Percentiles rank a stretch among this genome's conserved stretches.
These are phyloP conservation scores for Notodonta dromedarius DNA, from an alignment of 2,888 invertebrate genomes.

Conservation along the genomic window DNA sequence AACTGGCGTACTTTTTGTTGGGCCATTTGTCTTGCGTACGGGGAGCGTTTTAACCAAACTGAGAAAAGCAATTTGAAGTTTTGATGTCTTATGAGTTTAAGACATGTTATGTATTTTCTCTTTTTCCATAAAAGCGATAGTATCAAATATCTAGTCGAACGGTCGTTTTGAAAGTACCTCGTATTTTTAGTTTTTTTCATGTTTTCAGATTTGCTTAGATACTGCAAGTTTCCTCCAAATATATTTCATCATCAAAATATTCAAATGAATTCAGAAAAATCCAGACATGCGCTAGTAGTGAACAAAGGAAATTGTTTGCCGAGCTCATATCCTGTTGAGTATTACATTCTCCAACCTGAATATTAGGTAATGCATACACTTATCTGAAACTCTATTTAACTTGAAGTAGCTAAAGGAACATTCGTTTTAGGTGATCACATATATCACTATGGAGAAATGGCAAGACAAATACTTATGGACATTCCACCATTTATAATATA, in stretches of 20 bases:
- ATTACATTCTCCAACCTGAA: too few relatives aligned
- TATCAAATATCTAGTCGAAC: too few relatives aligned
- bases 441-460: too few relatives aligned
- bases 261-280: background rate
- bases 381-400: too few relatives aligned
- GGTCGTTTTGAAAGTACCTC: too few relatives aligned
- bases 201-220: too few relatives aligned
- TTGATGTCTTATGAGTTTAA: constrained; percentile 35
- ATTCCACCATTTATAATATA: too few relatives aligned
- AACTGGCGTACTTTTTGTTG: constrained; percentile 39
- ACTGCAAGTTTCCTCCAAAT: background rate
- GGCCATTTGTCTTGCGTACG: constrained; percentile 41
- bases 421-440: too few relatives aligned
- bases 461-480: too few relatives aligned
- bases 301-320: background rate
- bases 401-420: too few relatives aligned
- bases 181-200: too few relatives aligned
- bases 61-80: constrained; percentile 36
- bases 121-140: constrained; percentile 5
- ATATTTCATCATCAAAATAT: background rate
- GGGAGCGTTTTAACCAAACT: constrained; percentile 39
- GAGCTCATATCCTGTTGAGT: background rate
- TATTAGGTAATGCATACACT: too few relatives aligned
- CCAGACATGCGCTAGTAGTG: background rate
- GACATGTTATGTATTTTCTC: constrained; percentile 18